Base-by-base conservation (phyloP, 2,113 vertebrate genomes). In the Tetrao urogallus region DNA sequence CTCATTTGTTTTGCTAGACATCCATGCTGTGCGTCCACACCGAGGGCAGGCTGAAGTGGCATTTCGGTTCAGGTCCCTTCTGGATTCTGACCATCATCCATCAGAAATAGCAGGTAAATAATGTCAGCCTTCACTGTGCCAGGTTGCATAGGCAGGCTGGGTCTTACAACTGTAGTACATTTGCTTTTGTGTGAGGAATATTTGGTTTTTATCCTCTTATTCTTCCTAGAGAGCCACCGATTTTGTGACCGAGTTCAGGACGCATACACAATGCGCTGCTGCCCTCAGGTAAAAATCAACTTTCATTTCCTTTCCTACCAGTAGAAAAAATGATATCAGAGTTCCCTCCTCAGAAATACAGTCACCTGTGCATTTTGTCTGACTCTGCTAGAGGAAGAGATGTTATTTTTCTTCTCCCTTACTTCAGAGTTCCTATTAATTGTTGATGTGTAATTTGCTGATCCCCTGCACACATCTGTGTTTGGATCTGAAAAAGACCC, bases 201-300 rank as follows among this genome's bases (percentile, higher is more conserved):
- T 61, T 60, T 70, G 19, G 1, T 47, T 17, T 63, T 66, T 50
- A 48, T 67, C 28, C 24, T 50, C 63, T 63, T 61, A 3, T 81
- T 60, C 85, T 96, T 95, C 92, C 43, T 95, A 99, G 99, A 99
- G 96, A 99, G 99, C 80, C 99, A 99, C 40, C 97, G 99, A 88
- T 99, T 99, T 97, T 99, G 99, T 90, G 99, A 99, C 88, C 95
- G 98, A 70, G 99, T 99, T 77, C 99, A 99, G 97, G 99, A 99
- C 2, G 99, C 99, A 0, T 99, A 99, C 77, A 99, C 99, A 17
- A 97, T 99, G 97, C 98, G 99, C 57, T 99, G 99, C 94, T 99
- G 99, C 94, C 99, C 99, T 88, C 99, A 99, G 99, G 99, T 99
- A 98, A 97, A 78, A 50, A n/a, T 11, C 65, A 18, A 19, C 47